Evolutionary conservation across 1,140 invertebrate genomes (phyloP).

Genomic region (Dysdera silvatica): DNA sequence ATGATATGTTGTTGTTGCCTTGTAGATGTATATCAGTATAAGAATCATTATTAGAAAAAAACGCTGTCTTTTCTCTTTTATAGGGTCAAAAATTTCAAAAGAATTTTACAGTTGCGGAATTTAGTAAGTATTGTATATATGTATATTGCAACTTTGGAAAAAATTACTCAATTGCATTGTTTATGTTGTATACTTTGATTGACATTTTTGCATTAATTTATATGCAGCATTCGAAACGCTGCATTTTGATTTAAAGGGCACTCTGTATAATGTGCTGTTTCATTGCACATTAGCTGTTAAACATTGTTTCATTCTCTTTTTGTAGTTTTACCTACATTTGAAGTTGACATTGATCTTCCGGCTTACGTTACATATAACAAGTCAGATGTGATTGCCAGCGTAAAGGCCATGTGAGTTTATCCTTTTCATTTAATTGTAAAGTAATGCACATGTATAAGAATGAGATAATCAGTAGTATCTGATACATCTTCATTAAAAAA

Average conservation of each 20-base stretch:
- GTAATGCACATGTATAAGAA: too few species aligned
- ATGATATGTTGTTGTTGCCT: too few species aligned
- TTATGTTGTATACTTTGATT: neutral
- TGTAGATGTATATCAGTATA: too few species aligned
- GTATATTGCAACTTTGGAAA: neutral
- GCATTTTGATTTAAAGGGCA: neutral
- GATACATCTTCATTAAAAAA: neutral
- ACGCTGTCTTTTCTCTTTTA: neutral
- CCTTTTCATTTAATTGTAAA: too few species aligned
- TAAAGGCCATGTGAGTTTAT: conserved; percentile 72
- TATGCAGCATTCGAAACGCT: neutral
- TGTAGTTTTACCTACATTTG: conserved; percentile 77
- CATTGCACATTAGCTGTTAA: neutral
- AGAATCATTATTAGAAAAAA: neutral
- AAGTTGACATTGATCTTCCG: conserved; percentile 71
- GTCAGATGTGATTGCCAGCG: conserved; percentile 63
- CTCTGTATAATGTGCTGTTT: too few species aligned
- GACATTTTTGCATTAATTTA: neutral
- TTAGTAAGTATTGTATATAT: conserved; percentile 46
- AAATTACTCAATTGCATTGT: neutral
- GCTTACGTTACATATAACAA: conserved; percentile 71
- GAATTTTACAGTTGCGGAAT: conserved; percentile 74
- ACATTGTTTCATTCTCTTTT: conserved; percentile 18
- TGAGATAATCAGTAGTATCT: neutral
- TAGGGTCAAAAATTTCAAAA: conserved; percentile 56